Conservation (phyloP, 1,140 invertebrate genomes). For the Araneus ventricosus region DNA sequence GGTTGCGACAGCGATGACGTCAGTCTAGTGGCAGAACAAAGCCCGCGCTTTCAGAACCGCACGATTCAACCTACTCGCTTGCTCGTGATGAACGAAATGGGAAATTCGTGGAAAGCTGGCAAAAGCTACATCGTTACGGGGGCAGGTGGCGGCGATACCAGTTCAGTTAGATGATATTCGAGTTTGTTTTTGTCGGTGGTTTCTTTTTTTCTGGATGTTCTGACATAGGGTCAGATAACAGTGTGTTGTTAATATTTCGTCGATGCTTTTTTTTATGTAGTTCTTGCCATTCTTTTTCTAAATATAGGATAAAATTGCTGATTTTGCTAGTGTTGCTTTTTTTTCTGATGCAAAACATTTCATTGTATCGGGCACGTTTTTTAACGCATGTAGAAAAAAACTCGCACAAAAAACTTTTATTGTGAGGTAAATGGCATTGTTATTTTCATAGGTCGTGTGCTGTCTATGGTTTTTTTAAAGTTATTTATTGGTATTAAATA, state of each 20-base stretch:
- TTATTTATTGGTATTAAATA: too few relatives aligned
- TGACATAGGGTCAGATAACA: slow-evolving; percentile 5
- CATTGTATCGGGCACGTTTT: too few relatives aligned
- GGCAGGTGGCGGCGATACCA: not conserved
- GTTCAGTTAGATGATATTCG: slow-evolving; percentile 12
- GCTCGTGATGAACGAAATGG: not conserved
- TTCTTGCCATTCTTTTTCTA: not conserved
- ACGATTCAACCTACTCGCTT: not conserved
- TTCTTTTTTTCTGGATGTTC: slow-evolving; percentile 13
- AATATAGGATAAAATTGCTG: not conserved
- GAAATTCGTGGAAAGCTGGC: not conserved
- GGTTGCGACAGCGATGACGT: not conserved
- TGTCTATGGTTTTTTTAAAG: too few relatives aligned
- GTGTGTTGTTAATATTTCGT: slow-evolving; percentile 1
- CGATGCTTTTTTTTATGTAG: not conserved
- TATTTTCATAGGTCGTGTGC: too few relatives aligned
- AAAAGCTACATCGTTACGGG: slow-evolving; percentile 3
- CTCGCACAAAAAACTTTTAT: too few relatives aligned
- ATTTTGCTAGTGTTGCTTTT: too few relatives aligned
- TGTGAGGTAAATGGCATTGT: too few relatives aligned
- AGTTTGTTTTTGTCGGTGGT: not conserved
- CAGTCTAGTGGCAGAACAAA: not conserved
- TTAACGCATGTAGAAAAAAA: too few relatives aligned
- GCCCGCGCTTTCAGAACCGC: too few relatives aligned
- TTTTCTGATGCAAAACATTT: too few relatives aligned